Evolutionary conservation across 2,888 invertebrate species (phyloP).

Genomic region (Eilema caniola): DNA sequence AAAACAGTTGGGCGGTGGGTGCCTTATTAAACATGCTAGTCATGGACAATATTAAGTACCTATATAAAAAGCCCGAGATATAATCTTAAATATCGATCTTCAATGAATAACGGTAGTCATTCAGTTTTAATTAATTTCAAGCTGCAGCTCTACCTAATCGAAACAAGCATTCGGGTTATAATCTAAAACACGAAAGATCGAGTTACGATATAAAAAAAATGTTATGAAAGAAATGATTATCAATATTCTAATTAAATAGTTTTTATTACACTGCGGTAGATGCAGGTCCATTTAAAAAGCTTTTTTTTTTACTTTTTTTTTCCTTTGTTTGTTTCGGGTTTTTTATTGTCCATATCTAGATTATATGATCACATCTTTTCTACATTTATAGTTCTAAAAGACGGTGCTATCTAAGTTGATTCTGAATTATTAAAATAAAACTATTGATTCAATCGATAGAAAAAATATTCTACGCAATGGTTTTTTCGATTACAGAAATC

Average conservation of each 20-base stretch:
- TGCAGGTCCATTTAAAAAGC: neutral
- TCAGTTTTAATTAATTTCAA: too few relatives aligned
- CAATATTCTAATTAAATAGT: neutral
- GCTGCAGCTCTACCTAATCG: too few relatives aligned
- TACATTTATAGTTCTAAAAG: neutral
- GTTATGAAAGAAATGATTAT: neutral
- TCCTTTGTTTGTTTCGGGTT: neutral
- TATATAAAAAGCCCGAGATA: neutral
- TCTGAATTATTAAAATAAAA: neutral
- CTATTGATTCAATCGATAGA: neutral
- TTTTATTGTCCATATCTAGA: neutral
- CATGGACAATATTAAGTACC: neutral
- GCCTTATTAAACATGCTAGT: too few relatives aligned
- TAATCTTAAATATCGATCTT: neutral
- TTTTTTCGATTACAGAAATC: neutral
- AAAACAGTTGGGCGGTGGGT: too few relatives aligned
- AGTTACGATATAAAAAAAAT: too few relatives aligned
- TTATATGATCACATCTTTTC: too few relatives aligned
- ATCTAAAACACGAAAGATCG: too few relatives aligned
- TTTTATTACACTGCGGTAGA: neutral
- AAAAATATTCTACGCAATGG: neutral
- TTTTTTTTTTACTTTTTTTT: too few relatives aligned
- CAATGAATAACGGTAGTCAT: neutral
- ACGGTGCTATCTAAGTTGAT: neutral
- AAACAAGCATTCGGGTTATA: too few relatives aligned